These are phyloP conservation scores for Petrosia ficiformis DNA, from an alignment of 37 sponge, comb jelly and placozoan species.

Conservation along the genomic window DNA sequence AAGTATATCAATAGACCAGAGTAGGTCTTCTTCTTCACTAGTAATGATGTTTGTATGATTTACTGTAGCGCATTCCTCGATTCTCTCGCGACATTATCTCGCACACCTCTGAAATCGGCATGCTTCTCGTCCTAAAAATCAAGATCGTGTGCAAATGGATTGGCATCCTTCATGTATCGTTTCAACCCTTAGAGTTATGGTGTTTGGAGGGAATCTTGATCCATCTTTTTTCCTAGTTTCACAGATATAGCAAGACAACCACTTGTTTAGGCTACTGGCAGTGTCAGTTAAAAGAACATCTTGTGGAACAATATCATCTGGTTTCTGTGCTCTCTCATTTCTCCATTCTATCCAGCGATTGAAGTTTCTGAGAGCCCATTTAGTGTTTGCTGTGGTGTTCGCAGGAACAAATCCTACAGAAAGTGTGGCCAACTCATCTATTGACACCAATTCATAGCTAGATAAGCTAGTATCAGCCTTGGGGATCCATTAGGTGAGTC, in stretches of 20 bases:
- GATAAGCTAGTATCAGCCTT: no score
- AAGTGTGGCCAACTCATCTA: no score
- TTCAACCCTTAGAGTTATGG: constrained; percentile 15
- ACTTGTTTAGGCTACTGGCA: constrained; percentile 6
- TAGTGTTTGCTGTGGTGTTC: background rate
- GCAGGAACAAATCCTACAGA: background rate
- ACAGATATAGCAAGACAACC: constrained; percentile 22
- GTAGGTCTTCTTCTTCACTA: background rate
- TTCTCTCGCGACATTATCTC: constrained; percentile 12
- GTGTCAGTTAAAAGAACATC: background rate
- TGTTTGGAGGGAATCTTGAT: constrained; percentile 2
- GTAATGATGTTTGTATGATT: background rate
- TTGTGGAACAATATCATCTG: background rate
- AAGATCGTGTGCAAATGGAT: constrained; percentile 12
- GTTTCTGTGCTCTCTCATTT: background rate
- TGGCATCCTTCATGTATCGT: background rate
- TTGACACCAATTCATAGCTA: background rate
- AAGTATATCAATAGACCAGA: background rate
- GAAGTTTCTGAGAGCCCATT: background rate
- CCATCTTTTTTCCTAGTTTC: constrained; percentile 20
- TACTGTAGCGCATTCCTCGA: background rate
- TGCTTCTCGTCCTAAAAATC: constrained; percentile 13
- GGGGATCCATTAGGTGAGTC: no score
- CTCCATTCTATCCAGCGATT: background rate
- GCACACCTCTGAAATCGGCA: background rate